Percentiles rank a stretch among this genome's conserved stretches.
Conservation (phyloP, 2,113 vertebrate genomes). For the Neotoma lepida region DNA sequence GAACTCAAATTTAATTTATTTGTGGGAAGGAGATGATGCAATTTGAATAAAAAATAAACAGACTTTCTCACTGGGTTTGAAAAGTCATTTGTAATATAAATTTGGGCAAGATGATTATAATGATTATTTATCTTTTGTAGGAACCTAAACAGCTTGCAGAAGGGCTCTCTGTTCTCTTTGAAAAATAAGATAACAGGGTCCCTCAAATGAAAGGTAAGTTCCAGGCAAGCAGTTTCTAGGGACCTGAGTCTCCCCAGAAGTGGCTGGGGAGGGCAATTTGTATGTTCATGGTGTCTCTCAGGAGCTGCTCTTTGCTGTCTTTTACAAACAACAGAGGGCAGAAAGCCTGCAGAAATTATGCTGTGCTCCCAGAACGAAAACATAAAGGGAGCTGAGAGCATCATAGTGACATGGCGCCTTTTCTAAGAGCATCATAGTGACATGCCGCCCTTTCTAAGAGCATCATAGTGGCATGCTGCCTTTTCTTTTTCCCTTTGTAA, state of each 20-base stretch:
- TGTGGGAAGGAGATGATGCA: constrained; percentile 50
- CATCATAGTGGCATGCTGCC: neutral
- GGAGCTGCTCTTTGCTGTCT: neutral
- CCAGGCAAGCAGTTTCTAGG: neutral
- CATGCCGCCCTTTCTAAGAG: neutral
- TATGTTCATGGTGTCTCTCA: neutral
- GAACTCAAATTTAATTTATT: constrained; percentile 38
- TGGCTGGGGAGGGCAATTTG: fast-evolving
- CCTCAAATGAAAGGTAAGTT: neutral
- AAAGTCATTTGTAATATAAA: constrained; percentile 55
- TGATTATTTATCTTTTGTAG: constrained; percentile 61
- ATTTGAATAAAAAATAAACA: constrained; percentile 67
- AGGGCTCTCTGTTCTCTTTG: constrained; percentile 1
- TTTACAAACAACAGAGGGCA: neutral
- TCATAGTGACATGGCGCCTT: neutral
- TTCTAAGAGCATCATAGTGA: neutral
- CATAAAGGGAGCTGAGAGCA: neutral
- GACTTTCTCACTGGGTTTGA: neutral
- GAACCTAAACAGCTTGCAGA: neutral
- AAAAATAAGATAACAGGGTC: neutral
- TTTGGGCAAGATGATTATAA: constrained; percentile 13
- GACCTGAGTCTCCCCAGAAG: neutral
- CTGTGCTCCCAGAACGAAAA: neutral
- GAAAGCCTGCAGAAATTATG: neutral
- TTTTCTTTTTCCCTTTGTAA: neutral